A percentile compares a stretch with the other conserved stretches of the same genome.
Evolutionary conservation across 1,140 invertebrate genomes (phyloP).

Genomic region (Drosophila paulistorum): DNA sequence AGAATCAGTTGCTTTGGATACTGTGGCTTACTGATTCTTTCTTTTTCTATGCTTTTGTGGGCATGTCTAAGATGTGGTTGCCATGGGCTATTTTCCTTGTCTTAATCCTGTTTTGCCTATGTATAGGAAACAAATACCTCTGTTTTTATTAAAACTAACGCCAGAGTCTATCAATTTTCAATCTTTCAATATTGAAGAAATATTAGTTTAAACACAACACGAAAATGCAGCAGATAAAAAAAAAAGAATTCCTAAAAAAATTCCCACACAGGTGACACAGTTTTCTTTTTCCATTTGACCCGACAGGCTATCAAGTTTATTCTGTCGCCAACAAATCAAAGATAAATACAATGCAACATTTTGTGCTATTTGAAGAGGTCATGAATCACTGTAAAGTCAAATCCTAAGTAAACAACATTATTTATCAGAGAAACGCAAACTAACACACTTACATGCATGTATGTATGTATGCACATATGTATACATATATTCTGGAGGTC

Average conservation of each 20-base stretch:
- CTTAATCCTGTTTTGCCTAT: too few relatives aligned
- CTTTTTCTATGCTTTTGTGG: too few relatives aligned
- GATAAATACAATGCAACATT: conserved; percentile 37
- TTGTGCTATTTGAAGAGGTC: conserved; percentile 60
- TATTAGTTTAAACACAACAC: not conserved
- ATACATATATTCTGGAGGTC: conserved; percentile 48
- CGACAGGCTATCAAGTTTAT: not conserved
- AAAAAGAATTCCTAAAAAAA: not conserved
- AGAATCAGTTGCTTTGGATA: too few relatives aligned
- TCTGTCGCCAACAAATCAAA: conserved; percentile 13
- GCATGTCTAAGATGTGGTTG: too few relatives aligned
- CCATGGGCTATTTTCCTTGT: too few relatives aligned
- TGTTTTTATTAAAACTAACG: not conserved
- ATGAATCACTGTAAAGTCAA: conserved; percentile 72
- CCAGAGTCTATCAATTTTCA: not conserved
- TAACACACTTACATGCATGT: not conserved
- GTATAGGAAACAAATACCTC: not conserved
- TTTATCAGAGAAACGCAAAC: conserved; percentile 66
- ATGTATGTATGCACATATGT: not conserved
- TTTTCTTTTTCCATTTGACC: not conserved
- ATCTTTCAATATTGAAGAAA: not conserved
- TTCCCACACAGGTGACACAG: not conserved
- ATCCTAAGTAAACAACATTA: conserved; percentile 81
- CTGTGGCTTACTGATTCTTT: too few relatives aligned
- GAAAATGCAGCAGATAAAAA: not conserved